Percentiles rank a stretch among this genome's conserved stretches.
phyloP scores from a whole-genome alignment of 2,888 invertebrate species.

The Sipunculus nudus region DNA sequence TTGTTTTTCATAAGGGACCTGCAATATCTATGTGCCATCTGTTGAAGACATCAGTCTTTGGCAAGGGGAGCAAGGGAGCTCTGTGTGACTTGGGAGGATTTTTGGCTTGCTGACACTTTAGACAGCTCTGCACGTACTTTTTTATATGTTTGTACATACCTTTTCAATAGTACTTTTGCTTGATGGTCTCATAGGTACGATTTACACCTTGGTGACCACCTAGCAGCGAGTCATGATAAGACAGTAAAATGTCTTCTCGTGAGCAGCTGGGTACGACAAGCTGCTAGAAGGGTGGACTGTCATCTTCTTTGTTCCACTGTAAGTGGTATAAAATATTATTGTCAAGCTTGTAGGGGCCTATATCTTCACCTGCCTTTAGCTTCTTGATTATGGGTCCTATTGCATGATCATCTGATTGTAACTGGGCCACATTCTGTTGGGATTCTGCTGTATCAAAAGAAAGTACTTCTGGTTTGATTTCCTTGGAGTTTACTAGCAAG shows the following conservation, averaged over 20 bases:
- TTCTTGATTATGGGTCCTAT: too few relatives aligned
- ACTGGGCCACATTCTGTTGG: too few relatives aligned
- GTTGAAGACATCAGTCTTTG: conserved; percentile 18
- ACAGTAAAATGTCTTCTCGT: conserved; percentile 25
- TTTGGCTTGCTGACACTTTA: conserved; percentile 30
- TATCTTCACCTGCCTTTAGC: not conserved
- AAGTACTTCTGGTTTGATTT: too few relatives aligned
- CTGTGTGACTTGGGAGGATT: conserved; percentile 11
- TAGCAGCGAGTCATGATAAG: conserved; percentile 29
- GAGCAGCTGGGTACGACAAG: conserved; percentile 17
- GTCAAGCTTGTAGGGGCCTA: too few relatives aligned
- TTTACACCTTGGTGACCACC: conserved; percentile 37
- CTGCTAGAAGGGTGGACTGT: too few relatives aligned
- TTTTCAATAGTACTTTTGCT: conserved; percentile 37
- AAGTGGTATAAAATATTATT: too few relatives aligned
- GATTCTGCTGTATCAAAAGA: too few relatives aligned
- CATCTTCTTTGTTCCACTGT: too few relatives aligned
- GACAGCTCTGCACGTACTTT: conserved; percentile 29
- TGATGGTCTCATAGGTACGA: conserved; percentile 32
- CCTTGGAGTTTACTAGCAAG: too few relatives aligned
- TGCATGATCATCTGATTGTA: too few relatives aligned
- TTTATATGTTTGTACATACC: conserved; percentile 33
- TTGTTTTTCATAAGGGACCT: conserved; percentile 21
- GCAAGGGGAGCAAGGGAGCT: conserved; percentile 30
- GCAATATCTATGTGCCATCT: conserved; percentile 37